A percentile compares a stretch with the other conserved stretches of the same genome.
Conservation (phyloP, 2,888 invertebrate species). For the Phoenoteleia sp. region DNA sequence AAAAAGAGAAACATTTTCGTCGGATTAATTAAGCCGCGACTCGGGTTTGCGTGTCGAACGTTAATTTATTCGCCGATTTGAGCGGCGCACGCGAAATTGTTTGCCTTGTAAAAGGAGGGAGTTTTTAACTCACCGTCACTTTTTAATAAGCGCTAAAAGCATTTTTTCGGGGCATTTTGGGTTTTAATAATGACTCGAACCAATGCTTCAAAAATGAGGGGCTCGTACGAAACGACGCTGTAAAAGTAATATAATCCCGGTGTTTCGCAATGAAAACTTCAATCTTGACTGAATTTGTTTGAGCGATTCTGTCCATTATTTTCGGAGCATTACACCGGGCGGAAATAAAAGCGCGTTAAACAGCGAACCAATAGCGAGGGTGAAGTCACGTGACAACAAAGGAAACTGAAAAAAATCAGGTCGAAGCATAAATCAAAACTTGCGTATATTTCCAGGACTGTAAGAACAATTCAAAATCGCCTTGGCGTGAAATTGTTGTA, state of each 20-base stretch:
- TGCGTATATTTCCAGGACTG: conserved; percentile 36
- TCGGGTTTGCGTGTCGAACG: conserved; percentile 9
- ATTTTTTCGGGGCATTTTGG: not conserved
- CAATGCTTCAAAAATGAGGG: conserved; percentile 21
- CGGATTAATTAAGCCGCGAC: conserved; percentile 40
- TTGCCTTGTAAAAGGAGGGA: conserved; percentile 9
- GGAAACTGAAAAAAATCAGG: conserved; percentile 43
- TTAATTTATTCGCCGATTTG: conserved; percentile 26
- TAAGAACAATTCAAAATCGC: conserved; percentile 44
- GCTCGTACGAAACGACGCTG: not conserved
- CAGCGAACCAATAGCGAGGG: not conserved
- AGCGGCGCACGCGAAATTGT: not conserved
- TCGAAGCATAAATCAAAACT: conserved; percentile 50
- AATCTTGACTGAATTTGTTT: conserved; percentile 25
- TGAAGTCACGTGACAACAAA: conserved; percentile 5
- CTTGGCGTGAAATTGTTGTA: not conserved
- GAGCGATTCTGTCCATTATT: conserved; percentile 23
- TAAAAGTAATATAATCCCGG: not conserved
- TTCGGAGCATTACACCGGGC: conserved; percentile 17
- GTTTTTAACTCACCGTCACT: too few species aligned
- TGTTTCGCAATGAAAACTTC: not conserved
- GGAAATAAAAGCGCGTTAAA: conserved; percentile 7
- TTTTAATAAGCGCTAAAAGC: conserved; percentile 7
- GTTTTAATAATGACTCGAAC: conserved; percentile 16
- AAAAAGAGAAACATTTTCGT: conserved; percentile 37